Conservation (phyloP, 2,113 vertebrate species). For the Oncorhynchus tshawytscha region DNA sequence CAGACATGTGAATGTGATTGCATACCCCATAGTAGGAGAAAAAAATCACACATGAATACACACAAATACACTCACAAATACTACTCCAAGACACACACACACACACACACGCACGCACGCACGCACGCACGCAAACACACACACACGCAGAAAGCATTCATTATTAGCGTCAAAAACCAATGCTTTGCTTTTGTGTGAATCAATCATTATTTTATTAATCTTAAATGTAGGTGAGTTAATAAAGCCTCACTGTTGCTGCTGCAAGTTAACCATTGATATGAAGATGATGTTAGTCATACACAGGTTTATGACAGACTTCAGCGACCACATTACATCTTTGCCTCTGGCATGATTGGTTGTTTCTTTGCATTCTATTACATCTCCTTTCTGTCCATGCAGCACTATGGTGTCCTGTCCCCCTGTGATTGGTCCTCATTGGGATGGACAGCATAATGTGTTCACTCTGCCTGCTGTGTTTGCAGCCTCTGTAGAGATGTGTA, state of each 20-base stretch:
- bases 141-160: neutral
- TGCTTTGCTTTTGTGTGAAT: neutral
- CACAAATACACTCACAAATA: too few relatives aligned
- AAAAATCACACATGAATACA: neutral
- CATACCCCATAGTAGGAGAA: neutral
- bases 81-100: neutral
- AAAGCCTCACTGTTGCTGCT: neutral
- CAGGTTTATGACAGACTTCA: neutral
- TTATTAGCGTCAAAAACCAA: neutral
- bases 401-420: conserved; percentile 18
- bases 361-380: conserved; percentile 18
- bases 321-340: conserved; percentile 27
- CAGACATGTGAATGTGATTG: neutral
- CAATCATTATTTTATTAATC: neutral
- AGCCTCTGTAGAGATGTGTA: conserved; percentile 1
- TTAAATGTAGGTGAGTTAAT: neutral
- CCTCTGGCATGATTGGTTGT: neutral
- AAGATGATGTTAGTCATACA: conserved; percentile 7
- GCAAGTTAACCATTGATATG: neutral
- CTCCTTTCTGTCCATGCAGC: neutral
- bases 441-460: conserved; percentile 19
- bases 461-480: conserved; percentile 13
- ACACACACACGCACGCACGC: conserved; percentile 1
- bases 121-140: neutral
- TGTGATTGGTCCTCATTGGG: conserved; percentile 18